Percentiles rank a stretch among this genome's conserved stretches.
phyloP scores from a whole-genome alignment of 2,797 vertebrate genomes.

The Characodon lateralis region DNA sequence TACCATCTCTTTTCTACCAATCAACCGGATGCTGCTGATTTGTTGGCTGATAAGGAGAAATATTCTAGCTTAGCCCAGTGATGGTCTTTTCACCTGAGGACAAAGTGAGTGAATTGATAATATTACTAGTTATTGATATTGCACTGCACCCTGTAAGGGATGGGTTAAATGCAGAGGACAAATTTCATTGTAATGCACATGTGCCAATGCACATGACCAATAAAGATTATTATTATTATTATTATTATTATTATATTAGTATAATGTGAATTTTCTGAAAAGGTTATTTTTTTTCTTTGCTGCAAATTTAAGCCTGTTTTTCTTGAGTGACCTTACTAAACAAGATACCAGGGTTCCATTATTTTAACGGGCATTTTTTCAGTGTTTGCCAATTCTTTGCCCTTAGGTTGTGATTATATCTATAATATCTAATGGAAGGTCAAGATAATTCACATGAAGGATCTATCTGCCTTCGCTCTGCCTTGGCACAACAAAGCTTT shows the following conservation, averaged over 20 bases:
- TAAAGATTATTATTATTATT: too few species aligned
- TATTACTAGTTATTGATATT: too few species aligned
- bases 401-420: neutral
- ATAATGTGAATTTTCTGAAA: neutral
- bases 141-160: too few species aligned
- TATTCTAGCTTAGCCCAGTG: neutral
- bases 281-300: neutral
- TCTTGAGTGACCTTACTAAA: neutral
- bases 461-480: neutral
- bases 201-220: too few species aligned
- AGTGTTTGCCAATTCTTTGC: constrained; percentile 9
- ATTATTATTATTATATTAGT: too few species aligned
- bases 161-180: too few species aligned
- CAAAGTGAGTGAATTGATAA: neutral
- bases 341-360: neutral
- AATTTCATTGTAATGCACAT: too few species aligned
- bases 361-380: neutral
- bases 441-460: neutral
- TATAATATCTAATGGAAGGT: neutral
- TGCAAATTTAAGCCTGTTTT: neutral
- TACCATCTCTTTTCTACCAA: neutral
- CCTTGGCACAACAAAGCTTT: constrained; percentile 30
- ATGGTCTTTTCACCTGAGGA: neutral
- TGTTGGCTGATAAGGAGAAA: neutral
- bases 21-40: neutral